Base-by-base conservation (phyloP, 2,888 invertebrate species). In the Tenthredo amoena region DNA sequence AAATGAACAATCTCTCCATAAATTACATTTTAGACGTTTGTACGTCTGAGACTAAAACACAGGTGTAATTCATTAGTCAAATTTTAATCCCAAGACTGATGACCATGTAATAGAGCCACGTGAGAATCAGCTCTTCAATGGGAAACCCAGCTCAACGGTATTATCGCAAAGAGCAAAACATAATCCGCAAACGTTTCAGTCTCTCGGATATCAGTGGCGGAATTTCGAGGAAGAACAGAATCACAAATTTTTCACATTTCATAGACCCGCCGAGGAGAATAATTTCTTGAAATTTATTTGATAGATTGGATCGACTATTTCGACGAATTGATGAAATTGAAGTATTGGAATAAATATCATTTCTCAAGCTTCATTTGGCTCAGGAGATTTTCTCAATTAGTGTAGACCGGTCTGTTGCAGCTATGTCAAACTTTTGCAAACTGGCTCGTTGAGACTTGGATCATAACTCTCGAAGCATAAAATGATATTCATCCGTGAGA, bases 1-100 rank as follows among this genome's bases (percentile, higher is more conserved):
- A 9, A 9, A 50, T 15, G 7, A 34, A 50, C 55, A 55, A 77
- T 77, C n/a, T 50, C 18, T 9, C 34, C 50, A 55, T 77, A 47
- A 77, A 77, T 77, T 77, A 77, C 31, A 31, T 55, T 31, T 1
- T 34, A 18, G 77, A 55, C 50, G 26, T 15, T 76, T 21, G 1
- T 26, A 77, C 34, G 31, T 77, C 77, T 77, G 34, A 31, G 55
- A 77, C 2, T 31, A 77, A 5, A 7, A 55, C 1, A 18, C 26
- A 55, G 31, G 15, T 77, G 55, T 55, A n/a, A 77, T 6, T 77
- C 31, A 55, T 77, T 77, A 55, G 55, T 77, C 77, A 77, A 77
- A 77, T 77, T 77, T 55, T 50, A 55, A 77, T 77, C 77, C 77
- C 31, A 12, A 26, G 34, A 77, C 50, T 50, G 12, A 77, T 77